Conservation (phyloP, 2,888 invertebrate species). For the Taphrorychus bicolor region DNA sequence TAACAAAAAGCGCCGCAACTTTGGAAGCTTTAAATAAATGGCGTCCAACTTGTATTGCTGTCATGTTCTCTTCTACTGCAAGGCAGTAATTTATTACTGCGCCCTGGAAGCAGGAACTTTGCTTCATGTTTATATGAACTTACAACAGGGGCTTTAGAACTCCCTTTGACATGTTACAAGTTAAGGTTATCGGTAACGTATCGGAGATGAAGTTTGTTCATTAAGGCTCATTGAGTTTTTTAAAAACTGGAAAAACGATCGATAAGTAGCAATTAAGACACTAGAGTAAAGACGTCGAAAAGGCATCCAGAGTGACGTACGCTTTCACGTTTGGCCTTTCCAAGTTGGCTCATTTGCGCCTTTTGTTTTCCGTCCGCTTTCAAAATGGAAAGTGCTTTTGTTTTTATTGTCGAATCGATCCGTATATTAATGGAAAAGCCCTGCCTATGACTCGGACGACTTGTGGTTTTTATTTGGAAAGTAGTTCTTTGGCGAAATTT, state of each 20-base stretch:
- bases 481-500: not conserved
- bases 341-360: not conserved
- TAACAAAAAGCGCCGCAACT: constrained; percentile 2
- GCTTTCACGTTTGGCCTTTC: not conserved
- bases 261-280: not conserved
- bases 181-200: not conserved
- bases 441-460: not conserved
- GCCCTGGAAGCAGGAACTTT: not conserved
- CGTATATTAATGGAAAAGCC: constrained; percentile 3
- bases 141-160: not conserved
- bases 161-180: not conserved
- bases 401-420: not conserved
- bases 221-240: too few relatives aligned
- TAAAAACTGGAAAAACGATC: not conserved
- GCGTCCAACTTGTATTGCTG: constrained; percentile 1
- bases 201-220: too few relatives aligned
- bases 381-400: constrained; percentile 2
- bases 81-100: not conserved
- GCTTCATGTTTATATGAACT: not conserved
- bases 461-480: not conserved
- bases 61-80: constrained; percentile 2
- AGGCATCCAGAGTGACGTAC: not conserved
- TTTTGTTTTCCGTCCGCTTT: not conserved
- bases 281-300: not conserved
- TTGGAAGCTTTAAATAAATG: constrained; percentile 1